These are phyloP conservation scores for Parauchenoglanis punctatus DNA, from an alignment of 2,797 vertebrate genomes.

Conservation along the genomic window DNA sequence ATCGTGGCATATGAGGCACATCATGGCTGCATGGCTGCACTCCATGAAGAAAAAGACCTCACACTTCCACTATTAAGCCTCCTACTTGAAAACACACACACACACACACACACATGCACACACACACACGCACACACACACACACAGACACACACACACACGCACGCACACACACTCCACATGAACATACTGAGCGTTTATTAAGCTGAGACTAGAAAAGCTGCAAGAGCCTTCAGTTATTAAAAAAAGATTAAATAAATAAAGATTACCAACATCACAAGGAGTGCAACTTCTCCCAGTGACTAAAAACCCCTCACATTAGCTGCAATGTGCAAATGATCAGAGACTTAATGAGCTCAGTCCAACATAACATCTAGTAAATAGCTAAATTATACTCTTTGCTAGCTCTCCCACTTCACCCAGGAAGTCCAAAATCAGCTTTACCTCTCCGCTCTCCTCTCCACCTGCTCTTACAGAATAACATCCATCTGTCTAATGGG, in stretches of 20 bases:
- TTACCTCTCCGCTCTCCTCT: neutral
- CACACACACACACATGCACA: too few species aligned
- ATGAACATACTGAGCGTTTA: conserved; percentile 73
- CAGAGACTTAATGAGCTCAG: conserved; percentile 46
- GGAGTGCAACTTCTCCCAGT: neutral
- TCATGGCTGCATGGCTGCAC: conserved; percentile 56
- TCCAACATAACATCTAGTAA: conserved; percentile 30
- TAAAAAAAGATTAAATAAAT: conserved; percentile 35
- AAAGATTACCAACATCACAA: neutral
- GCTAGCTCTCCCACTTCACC: conserved; percentile 11
- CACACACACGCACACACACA: too few species aligned
- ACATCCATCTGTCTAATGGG: conserved; percentile 79
- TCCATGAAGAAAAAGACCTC: conserved; percentile 64
- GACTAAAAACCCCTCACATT: conserved; percentile 52
- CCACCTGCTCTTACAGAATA: conserved; percentile 14
- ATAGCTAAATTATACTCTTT: conserved; percentile 67
- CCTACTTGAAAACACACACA: conserved; percentile 12
- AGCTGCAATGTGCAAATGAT: conserved; percentile 59
- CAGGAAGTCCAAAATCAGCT: conserved; percentile 5
- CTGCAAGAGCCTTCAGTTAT: conserved; percentile 65
- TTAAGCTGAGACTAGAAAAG: conserved; percentile 82
- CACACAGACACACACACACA: conserved; percentile 17
- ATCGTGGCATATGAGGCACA: conserved; percentile 60
- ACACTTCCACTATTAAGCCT: conserved; percentile 64
- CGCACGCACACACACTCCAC: conserved; percentile 31